These are phyloP conservation scores for Drosophila erecta DNA, from an alignment of 1,140 invertebrate species.

Conservation along the genomic window DNA sequence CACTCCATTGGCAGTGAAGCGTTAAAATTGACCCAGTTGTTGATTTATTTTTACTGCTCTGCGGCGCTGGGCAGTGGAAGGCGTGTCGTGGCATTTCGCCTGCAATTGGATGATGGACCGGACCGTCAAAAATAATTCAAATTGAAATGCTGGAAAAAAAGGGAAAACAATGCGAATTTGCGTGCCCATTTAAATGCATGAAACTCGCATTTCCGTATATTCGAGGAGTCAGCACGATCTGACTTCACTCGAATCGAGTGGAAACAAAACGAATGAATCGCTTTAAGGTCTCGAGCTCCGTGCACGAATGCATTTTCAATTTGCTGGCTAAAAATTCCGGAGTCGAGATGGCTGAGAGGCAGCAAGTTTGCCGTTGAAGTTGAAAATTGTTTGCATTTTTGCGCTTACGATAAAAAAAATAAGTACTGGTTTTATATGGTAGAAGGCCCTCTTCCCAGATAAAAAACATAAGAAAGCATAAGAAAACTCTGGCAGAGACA, in stretches of 20 bases:
- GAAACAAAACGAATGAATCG: slow-evolving; percentile 19
- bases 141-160: slow-evolving; percentile 4
- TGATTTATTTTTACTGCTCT: slow-evolving; percentile 64
- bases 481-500: slow-evolving; percentile 27
- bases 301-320: slow-evolving; percentile 51
- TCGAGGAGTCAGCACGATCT: slow-evolving; percentile 27
- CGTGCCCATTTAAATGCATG: slow-evolving; percentile 40
- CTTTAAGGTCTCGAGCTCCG: slow-evolving; percentile 30
- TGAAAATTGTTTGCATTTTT: slow-evolving; percentile 63
- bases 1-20: slow-evolving; percentile 70
- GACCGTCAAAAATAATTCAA: slow-evolving; percentile 9
- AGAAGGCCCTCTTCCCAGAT: not conserved
- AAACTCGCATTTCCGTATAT: slow-evolving; percentile 23
- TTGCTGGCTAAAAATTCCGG: slow-evolving; percentile 39
- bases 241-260: slow-evolving; percentile 4
- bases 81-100: slow-evolving; percentile 15
- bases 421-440: slow-evolving; percentile 12
- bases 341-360: slow-evolving; percentile 10
- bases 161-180: slow-evolving; percentile 33
- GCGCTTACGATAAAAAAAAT: slow-evolving; percentile 23
- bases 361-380: slow-evolving; percentile 52
- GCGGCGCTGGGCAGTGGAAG: slow-evolving; percentile 1
- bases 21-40: slow-evolving; percentile 76
- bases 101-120: not conserved
- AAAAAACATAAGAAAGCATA: not conserved